Percentiles rank a stretch among this genome's conserved stretches.
phyloP scores from a whole-genome alignment of 1,140 invertebrate genomes.

The Vanessa tameamea region DNA sequence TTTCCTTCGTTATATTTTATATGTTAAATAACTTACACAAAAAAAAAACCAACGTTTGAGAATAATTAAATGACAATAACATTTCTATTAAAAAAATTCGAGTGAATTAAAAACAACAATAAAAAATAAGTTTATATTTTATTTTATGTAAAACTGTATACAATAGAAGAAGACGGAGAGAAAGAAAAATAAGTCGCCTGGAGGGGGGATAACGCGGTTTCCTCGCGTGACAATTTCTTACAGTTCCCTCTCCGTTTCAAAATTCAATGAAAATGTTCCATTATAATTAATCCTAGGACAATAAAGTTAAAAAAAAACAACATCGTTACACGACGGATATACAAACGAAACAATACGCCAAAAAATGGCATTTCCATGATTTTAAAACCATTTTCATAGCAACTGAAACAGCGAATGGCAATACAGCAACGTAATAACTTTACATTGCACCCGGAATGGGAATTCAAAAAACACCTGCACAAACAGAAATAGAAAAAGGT shows the following conservation, averaged over 20 bases:
- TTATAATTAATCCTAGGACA: not conserved
- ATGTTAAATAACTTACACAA: no score
- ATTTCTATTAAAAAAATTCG: no score
- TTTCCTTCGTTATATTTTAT: no score
- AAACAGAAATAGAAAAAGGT: slow-evolving; percentile 70
- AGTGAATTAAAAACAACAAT: no score
- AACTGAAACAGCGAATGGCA: slow-evolving; percentile 30
- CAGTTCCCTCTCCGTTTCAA: not conserved
- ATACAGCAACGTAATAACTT: slow-evolving; percentile 51
- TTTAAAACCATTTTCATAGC: slow-evolving; percentile 47
- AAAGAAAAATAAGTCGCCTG: no score
- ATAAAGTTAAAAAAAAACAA: not conserved
- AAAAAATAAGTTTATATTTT: no score
- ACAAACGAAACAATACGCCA: slow-evolving; percentile 44
- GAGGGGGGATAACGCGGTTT: no score
- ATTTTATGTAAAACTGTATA: no score
- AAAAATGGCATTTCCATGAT: slow-evolving; percentile 46
- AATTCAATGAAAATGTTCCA: not conserved
- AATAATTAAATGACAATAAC: no score
- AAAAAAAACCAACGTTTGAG: no score
- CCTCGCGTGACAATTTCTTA: no score
- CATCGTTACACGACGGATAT: slow-evolving; percentile 33
- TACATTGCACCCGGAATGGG: slow-evolving; percentile 54
- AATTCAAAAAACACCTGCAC: slow-evolving; percentile 65
- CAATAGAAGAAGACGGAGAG: no score